Conservation (phyloP, 1,140 invertebrate species). For the Drosophila santomea region DNA sequence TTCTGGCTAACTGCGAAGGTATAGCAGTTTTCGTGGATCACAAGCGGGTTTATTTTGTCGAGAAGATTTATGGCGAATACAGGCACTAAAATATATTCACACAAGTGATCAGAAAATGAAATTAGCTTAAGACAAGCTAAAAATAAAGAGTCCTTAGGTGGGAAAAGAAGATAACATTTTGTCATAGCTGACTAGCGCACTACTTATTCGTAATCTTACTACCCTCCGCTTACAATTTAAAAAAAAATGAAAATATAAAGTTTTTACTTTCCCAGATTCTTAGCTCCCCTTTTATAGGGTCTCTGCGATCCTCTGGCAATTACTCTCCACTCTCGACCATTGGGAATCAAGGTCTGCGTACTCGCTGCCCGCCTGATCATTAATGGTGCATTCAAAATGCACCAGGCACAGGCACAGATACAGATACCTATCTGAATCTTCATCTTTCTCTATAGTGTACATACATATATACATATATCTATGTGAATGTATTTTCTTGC, state of each 20-base stretch:
- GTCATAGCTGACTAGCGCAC: too few relatives aligned
- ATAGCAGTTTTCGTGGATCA: conserved; percentile 39
- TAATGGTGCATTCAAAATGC: conserved; percentile 59
- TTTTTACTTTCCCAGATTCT: background rate
- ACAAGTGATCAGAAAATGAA: background rate
- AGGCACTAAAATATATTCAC: conserved; percentile 13
- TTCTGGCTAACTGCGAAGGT: conserved; percentile 35
- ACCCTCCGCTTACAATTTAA: too few relatives aligned
- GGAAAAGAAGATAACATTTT: background rate
- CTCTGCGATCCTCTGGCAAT: conserved; percentile 2
- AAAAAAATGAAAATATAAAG: background rate
- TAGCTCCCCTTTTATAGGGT: background rate
- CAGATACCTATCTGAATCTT: conserved; percentile 5
- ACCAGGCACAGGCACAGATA: conserved; percentile 16
- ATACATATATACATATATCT: conserved; percentile 8
- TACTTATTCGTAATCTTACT: too few relatives aligned
- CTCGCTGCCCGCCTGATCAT: conserved; percentile 53
- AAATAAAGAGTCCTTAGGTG: background rate
- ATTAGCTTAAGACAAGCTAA: background rate
- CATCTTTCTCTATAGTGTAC: conserved; percentile 1
- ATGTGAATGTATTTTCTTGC: conserved; percentile 28
- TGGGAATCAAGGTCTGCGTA: conserved; percentile 52
- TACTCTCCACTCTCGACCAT: background rate
- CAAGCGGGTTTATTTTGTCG: background rate
- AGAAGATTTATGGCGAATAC: conserved; percentile 29